Base-by-base conservation (phyloP, 2,113 vertebrate genomes). In the Platycercus adscitus region DNA sequence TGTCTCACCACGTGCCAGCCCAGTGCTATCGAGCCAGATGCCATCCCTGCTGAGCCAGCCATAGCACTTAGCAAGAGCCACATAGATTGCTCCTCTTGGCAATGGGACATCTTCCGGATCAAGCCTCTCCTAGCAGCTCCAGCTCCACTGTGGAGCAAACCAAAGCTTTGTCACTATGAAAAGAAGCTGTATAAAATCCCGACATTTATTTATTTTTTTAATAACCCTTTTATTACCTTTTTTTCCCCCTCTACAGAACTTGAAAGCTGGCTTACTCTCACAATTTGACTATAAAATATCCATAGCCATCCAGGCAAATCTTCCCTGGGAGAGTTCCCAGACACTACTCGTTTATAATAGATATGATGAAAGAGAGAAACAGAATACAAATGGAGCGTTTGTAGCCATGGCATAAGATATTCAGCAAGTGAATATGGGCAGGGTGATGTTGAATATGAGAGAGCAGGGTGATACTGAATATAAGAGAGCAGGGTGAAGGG, bases 221-320 rank as follows among this genome's bases (percentile, higher is more conserved):
- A 97, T 97, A 97, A 96, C 73, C 56, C 52, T 91, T 96, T 97
- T 96, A 96, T 97, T 96, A 96, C 93, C 73, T 91, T 96, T 56
- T 35, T 4, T 5, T 23, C 49, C n/a, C 33, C 19, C 70, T 86
- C 95, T 92, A 88, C 85, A 94, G 68, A 81, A 91, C 81, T 94
- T 91, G 86, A 96, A 97, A 95, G 95, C 97, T 96, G 93, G 77
- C 93, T 96, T 97, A 35, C 92, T 94, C 87, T 94, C 85, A 94
- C 91, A 96, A 96, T 97, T 96, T 97, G 92, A 96, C 95, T 96
- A 94, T 96, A 97, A 97, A 97, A 96, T 96, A 97, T 97, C 97
- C 80, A 78, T 89, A 96, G 96, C 92, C 91, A 96, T 97, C 97
- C 96, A 97, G 94, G 96, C 97, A 97, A 97, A 97, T 97, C 96